Conservation (phyloP, 2,888 invertebrate genomes). For the Drosophila neotestacea region DNA sequence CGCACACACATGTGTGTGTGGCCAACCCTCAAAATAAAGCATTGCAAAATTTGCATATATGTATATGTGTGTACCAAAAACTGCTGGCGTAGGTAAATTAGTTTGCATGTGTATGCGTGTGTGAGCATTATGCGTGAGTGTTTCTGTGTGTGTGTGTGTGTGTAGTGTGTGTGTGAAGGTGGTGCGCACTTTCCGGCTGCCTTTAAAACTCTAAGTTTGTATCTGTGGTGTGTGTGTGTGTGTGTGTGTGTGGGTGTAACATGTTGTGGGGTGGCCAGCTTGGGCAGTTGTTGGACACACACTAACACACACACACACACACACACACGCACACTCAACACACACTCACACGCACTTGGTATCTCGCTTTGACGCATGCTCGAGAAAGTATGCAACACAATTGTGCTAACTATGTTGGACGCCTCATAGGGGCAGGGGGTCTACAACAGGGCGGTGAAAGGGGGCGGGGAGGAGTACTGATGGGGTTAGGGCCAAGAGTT, state of each 20-base stretch:
- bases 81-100: constrained; percentile 78
- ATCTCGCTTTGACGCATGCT: constrained; percentile 71
- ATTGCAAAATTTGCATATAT: constrained; percentile 70
- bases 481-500: constrained; percentile 28
- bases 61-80: constrained; percentile 57
- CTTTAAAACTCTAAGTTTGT: constrained; percentile 65
- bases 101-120: constrained; percentile 47
- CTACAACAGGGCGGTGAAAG: not conserved
- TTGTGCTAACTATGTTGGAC: constrained; percentile 77
- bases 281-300: constrained; percentile 67
- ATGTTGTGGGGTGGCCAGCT: constrained; percentile 37
- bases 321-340: constrained; percentile 11
- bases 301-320: constrained; percentile 9
- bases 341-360: constrained; percentile 44
- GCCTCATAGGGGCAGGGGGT: constrained; percentile 10
- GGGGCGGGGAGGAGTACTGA: not conserved
- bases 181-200: constrained; percentile 56
- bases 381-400: constrained; percentile 76
- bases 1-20: constrained; percentile 25
- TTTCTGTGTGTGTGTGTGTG: constrained; percentile 33
- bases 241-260: constrained; percentile 4
- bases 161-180: constrained; percentile 47
- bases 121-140: constrained; percentile 12
- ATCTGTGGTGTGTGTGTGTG: constrained; percentile 33
- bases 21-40: constrained; percentile 71